A percentile compares a stretch with the other conserved stretches of the same genome.
Evolutionary conservation across 2,113 vertebrate species (phyloP).

Genomic region (Sinosuthora webbiana): DNA sequence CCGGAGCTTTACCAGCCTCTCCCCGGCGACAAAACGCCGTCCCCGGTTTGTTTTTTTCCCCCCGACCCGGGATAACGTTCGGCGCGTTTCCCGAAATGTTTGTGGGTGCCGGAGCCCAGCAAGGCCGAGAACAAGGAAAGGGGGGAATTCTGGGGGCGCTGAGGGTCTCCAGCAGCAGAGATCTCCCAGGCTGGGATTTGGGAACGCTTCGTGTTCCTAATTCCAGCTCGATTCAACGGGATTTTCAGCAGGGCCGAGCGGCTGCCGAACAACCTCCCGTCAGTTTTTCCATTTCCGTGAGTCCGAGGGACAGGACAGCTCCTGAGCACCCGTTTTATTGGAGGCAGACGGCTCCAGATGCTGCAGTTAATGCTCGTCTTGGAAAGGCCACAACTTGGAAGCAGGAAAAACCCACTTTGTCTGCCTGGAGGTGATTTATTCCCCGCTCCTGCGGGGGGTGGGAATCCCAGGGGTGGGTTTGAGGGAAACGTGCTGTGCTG

Average conservation of each 20-base stretch:
- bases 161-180: background rate
- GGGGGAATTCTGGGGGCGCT: background rate
- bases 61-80: background rate
- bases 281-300: background rate
- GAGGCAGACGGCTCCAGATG: slow-evolving; percentile 32
- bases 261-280: background rate
- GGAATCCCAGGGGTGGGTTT: background rate
- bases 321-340: background rate
- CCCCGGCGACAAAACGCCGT: background rate
- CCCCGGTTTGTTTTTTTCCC: rapidly evolving
- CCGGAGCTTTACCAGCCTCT: background rate
- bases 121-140: background rate
- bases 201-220: rapidly evolving
- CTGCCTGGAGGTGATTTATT: background rate
- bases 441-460: background rate
- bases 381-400: background rate
- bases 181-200: background rate
- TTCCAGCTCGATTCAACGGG: background rate
- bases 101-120: background rate
- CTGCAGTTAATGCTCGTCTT: slow-evolving; percentile 9
- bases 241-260: background rate
- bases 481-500: background rate
- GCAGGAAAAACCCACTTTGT: background rate
- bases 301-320: background rate
- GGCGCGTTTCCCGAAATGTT: rapidly evolving